phyloP scores from a whole-genome alignment of 2,888 invertebrate genomes.

The Tiliacea aurago region DNA sequence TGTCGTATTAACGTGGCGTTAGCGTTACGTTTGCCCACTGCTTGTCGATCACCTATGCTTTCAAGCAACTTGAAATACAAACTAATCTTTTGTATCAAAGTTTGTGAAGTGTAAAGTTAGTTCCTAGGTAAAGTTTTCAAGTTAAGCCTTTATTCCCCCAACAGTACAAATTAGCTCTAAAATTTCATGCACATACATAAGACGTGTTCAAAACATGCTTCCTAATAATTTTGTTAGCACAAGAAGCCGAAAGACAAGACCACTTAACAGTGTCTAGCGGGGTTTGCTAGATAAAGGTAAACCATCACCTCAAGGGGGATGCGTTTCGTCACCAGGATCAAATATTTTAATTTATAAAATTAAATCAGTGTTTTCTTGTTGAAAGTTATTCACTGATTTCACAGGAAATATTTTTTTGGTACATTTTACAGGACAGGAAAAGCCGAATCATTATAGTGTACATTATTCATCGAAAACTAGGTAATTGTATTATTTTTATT shows the following conservation, averaged over 20 bases:
- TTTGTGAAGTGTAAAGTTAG: conserved; percentile 9
- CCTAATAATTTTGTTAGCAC: conserved; percentile 61
- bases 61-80: not conserved
- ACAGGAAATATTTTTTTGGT: not conserved
- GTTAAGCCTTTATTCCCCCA: conserved; percentile 18
- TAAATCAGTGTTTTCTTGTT: not conserved
- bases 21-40: not conserved
- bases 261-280: conserved; percentile 50
- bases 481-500: too few species aligned
- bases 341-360: not conserved
- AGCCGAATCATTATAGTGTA: not conserved
- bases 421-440: not conserved
- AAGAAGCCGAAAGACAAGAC: conserved; percentile 52
- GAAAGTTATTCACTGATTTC: not conserved
- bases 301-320: conserved; percentile 49
- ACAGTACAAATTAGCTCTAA: conserved; percentile 20
- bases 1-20: too few species aligned
- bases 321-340: conserved; percentile 35
- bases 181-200: conserved; percentile 32
- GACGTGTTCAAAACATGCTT: conserved; percentile 50
- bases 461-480: not conserved
- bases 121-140: conserved; percentile 10
- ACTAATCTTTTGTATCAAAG: not conserved
- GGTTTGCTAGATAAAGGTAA: conserved; percentile 38
- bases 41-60: not conserved